A percentile compares a stretch with the other conserved stretches of the same genome.
Evolutionary conservation across 2,888 invertebrate genomes (phyloP).

Genomic region (Prostheceraeus crozeri): DNA sequence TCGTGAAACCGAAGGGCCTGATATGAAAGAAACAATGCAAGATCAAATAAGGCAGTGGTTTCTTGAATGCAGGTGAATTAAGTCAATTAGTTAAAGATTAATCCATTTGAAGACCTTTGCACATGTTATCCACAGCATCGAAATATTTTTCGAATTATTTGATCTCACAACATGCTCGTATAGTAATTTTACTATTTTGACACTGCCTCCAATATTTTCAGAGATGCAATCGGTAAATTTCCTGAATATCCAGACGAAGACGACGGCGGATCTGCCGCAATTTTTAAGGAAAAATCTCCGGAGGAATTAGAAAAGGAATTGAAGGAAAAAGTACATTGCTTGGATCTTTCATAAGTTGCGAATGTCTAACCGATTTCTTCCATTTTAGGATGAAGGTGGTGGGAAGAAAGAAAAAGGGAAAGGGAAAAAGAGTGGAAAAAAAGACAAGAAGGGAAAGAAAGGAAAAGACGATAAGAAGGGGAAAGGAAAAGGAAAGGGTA

Average conservation of each 20-base stretch:
- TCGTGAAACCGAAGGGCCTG: slow-evolving; percentile 66
- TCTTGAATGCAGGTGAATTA: slow-evolving; percentile 65
- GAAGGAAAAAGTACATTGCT: slow-evolving; percentile 49
- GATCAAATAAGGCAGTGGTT: slow-evolving; percentile 81
- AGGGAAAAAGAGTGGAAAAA: slow-evolving; percentile 38
- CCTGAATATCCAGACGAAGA: slow-evolving; percentile 86
- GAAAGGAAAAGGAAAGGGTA: slow-evolving; percentile 65
- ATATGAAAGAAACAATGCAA: slow-evolving; percentile 75
- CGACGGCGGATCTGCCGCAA: slow-evolving; percentile 75
- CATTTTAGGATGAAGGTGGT: slow-evolving; percentile 46
- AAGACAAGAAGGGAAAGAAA: slow-evolving; percentile 43
- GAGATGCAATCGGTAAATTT: slow-evolving; percentile 61
- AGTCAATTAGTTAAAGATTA: no score
- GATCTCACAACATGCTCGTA: not conserved
- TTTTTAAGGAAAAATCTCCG: slow-evolving; percentile 62
- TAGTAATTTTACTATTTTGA: slow-evolving; percentile 8
- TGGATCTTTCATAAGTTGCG: slow-evolving; percentile 2
- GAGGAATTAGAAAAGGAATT: slow-evolving; percentile 55
- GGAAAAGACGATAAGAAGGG: slow-evolving; percentile 57
- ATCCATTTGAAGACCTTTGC: no score
- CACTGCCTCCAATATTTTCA: slow-evolving; percentile 41
- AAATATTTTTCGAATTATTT: no score
- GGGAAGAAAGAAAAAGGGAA: slow-evolving; percentile 42
- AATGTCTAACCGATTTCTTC: not conserved
- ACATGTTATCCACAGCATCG: no score